Base-by-base conservation (phyloP, 92 coral and sea anemone species). In the Epizoanthus scotinus region DNA sequence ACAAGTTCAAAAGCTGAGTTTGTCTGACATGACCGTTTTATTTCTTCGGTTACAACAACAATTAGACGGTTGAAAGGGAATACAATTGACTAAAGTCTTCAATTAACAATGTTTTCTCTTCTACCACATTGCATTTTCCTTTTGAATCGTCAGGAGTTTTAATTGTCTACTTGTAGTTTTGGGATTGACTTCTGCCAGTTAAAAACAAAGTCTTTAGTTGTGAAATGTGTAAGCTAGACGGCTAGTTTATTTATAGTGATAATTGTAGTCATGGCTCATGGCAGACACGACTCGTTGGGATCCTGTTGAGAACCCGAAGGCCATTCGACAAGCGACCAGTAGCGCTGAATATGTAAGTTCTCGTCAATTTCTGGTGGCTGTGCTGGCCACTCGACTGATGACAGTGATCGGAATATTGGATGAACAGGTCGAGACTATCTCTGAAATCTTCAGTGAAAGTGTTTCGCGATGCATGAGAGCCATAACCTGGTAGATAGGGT, bases 21-120 rank as follows among this genome's bases (percentile, higher is more conserved):
- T 91, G 87, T 70, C 60, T 36, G 72, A 54, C 40, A 69, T 63
- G 78, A 79, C 87, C 82, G 86, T 87, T 65, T 50, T 52, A 89
- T 86, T 91, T 82, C 95, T 91, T 63, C 62, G 89, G 92, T 74
- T 82, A 89, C 91, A 78, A 50, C 56, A 77, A 68, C 91, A 78
- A 89, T 91, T 87, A 88, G 85, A 80, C 69, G 67, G 53, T 84
- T 88, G 88, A 85, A 78, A 82, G 83, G 64, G 83, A 52, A 67
- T 44, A 65, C 84, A 87, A 83, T 78, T 78, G 82, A 83, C 84
- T 83, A 87, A 83, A 84, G 81, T 87, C 81, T 78, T 87, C 84
- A 87, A 71, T 78, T 83, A 86, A 66, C 62, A 75, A 38, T 59
- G 81, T 59, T 75, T 59, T 75, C 69, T 59, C 49, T 55, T 75